A percentile compares a stretch with the other conserved stretches of the same genome.
phyloP scores from a whole-genome alignment of 2,797 vertebrate genomes.

The Danio choprae region DNA sequence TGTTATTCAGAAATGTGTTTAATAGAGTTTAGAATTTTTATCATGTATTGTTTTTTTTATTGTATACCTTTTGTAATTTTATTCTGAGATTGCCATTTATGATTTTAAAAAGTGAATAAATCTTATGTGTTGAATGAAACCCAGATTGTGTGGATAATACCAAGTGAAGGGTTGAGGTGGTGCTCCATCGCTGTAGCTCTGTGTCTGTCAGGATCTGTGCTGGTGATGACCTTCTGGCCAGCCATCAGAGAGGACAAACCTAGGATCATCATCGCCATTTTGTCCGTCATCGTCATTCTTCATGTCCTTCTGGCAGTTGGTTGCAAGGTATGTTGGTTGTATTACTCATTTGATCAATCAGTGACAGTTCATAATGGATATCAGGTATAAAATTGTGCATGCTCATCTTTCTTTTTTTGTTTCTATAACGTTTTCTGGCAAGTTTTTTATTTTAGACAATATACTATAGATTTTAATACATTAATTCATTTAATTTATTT shows the following conservation, averaged over 20 bases:
- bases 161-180: conserved; percentile 86
- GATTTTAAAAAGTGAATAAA: no score
- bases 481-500: no score
- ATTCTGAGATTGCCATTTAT: no score
- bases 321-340: conserved; percentile 83
- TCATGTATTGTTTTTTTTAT: no score
- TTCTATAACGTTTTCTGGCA: neutral
- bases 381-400: neutral
- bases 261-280: conserved; percentile 80
- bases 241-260: conserved; percentile 90
- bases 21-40: no score
- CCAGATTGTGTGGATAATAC: conserved; percentile 92
- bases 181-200: conserved; percentile 85
- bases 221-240: conserved; percentile 95
- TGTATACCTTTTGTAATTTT: no score
- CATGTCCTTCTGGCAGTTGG: conserved; percentile 90
- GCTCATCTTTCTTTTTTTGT: neutral
- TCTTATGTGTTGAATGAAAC: conserved; percentile 38
- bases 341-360: neutral
- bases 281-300: conserved; percentile 81
- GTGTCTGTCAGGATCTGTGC: conserved; percentile 90
- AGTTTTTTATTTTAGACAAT: no score
- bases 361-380: neutral
- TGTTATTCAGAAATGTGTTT: no score
- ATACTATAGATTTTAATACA: no score